phyloP scores from a whole-genome alignment of 23 tunicate genomes.

The Botrylloides violaceus region DNA sequence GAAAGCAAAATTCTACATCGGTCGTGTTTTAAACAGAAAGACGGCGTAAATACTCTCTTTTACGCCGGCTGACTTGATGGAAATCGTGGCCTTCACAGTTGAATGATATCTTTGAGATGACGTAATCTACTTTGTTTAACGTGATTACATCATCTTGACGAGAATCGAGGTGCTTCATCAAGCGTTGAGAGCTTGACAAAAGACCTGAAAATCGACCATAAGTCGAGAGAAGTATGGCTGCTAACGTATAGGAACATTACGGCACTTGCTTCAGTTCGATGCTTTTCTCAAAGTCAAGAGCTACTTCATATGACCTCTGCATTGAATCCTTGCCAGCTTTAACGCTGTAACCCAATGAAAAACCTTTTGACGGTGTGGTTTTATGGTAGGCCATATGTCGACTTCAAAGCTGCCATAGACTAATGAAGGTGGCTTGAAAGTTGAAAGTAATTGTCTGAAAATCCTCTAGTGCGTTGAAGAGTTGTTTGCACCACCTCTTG shows the following conservation, averaged over 20 bases:
- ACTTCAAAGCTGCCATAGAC: no score
- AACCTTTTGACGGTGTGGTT: no score
- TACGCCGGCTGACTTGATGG: no score
- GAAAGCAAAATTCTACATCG: no score
- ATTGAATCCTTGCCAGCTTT: no score
- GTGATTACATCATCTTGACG: not conserved
- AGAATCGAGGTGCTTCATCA: not conserved
- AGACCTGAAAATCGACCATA: not conserved
- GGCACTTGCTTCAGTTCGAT: not conserved
- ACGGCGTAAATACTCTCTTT: no score
- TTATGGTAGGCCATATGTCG: no score
- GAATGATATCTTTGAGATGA: no score
- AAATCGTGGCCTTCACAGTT: no score
- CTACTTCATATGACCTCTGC: not conserved
- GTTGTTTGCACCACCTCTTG: not conserved
- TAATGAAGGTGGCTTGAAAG: not conserved
- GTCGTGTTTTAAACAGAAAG: no score
- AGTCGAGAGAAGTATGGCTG: not conserved
- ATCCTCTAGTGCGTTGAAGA: not conserved
- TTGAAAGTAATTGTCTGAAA: not conserved
- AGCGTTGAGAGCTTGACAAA: not conserved
- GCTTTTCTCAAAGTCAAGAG: not conserved
- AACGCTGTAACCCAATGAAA: not conserved
- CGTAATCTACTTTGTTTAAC: not conserved
- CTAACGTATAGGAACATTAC: not conserved